phyloP scores from a whole-genome alignment of 30 jellyfish, hydroid and myxozoan species.

The Catostylus mosaicus region DNA sequence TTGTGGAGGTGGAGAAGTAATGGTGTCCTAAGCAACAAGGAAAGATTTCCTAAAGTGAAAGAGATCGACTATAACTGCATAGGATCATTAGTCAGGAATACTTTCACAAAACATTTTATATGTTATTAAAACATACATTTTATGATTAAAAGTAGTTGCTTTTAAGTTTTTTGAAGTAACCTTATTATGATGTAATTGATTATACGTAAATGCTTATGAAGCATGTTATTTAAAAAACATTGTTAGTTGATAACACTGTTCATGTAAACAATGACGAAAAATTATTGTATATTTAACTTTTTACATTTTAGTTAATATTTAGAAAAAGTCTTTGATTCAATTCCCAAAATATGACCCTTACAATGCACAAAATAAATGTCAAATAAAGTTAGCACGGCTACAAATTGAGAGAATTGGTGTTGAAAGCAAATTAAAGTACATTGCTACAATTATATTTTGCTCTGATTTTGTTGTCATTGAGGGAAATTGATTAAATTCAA shows the following conservation, averaged over 20 bases:
- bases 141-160: background rate
- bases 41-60: background rate
- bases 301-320: background rate
- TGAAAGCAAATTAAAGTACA: no score
- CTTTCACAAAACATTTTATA: background rate
- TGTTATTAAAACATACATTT: background rate
- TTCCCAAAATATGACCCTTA: no score
- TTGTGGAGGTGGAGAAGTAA: conserved; percentile 62
- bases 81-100: background rate
- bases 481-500: no score
- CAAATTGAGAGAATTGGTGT: no score
- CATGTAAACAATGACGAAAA: background rate
- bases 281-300: background rate
- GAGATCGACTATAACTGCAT: background rate
- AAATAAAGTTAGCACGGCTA: no score
- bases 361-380: no score
- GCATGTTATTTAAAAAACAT: background rate
- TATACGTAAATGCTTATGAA: background rate
- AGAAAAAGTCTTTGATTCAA: no score
- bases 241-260: background rate
- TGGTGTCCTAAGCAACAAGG: background rate
- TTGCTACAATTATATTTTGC: no score
- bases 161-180: no score
- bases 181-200: background rate
- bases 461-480: no score